Evolutionary conservation across 2,797 vertebrate species (phyloP).

Genomic region (Syngnathus rostellatus): DNA sequence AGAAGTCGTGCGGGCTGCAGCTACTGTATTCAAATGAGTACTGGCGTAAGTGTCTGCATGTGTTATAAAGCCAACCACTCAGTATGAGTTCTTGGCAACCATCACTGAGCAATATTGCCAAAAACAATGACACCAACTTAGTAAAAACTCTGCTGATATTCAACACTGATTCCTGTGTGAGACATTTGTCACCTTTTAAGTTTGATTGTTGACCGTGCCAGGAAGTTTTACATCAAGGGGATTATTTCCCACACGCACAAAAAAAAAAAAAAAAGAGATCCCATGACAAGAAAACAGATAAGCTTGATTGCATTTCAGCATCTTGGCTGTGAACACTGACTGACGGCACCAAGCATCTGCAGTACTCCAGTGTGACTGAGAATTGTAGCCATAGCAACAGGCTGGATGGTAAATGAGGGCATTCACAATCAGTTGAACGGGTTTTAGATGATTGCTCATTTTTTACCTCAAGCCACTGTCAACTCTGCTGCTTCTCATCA

Average conservation of each 20-base stretch:
- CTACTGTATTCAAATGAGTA: conserved; percentile 17
- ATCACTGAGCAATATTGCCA: conserved; percentile 20
- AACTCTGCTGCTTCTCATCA: not conserved
- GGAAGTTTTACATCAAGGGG: conserved; percentile 25
- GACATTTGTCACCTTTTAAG: not conserved
- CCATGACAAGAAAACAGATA: conserved; percentile 27
- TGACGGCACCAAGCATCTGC: conserved; percentile 25
- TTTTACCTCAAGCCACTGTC: not conserved
- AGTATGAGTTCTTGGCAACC: conserved; percentile 35
- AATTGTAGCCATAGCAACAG: conserved; percentile 61
- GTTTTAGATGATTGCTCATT: conserved; percentile 25
- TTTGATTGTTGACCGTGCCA: conserved; percentile 19
- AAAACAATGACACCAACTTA: conserved; percentile 31
- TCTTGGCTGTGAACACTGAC: conserved; percentile 34
- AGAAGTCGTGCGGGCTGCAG: not conserved
- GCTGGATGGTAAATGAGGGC: conserved; percentile 25
- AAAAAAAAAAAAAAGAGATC: conserved; percentile 26
- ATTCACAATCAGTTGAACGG: conserved; percentile 49
- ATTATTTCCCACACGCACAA: conserved; percentile 18
- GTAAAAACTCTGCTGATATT: conserved; percentile 16
- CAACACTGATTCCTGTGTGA: conserved; percentile 10
- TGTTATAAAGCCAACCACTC: conserved; percentile 42
- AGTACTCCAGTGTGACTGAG: conserved; percentile 28
- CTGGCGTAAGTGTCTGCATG: conserved; percentile 39
- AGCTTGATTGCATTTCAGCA: conserved; percentile 49